Base-by-base conservation (phyloP, 1,140 invertebrate genomes). In the Pteromalus puparum region DNA sequence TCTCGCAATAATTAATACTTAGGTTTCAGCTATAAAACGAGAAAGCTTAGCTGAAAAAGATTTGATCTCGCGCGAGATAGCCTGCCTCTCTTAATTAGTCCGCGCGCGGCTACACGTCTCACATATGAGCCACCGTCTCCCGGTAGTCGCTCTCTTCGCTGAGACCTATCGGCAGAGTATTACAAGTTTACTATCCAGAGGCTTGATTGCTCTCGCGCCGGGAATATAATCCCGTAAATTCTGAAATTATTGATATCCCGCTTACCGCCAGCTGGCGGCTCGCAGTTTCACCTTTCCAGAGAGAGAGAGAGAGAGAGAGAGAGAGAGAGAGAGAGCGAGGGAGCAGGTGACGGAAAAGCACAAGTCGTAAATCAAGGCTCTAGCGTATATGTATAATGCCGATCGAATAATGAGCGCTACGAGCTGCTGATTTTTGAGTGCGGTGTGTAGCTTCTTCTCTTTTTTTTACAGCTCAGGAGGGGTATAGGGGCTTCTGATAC, bases 341-440 rank as follows among this genome's bases (percentile, higher is more conserved):
- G 28, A 53, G 75, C 82, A 84, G 82, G 82, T 84, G 82, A 84
- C 76, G 82, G 76, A 73, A 83, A 83, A 83, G 65, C 67, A 21
- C 24, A 24, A 26, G 9, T 1, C 28, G 75, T 83, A 85, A 81
- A 82, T 85, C 84, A 82, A 24, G 65, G 61, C n/a, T 18, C 6
- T 79, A 75, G 48, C 61, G 26, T 30, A 46, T 68, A 74, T 84
- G 67, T 68, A 74, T 84, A 80, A 85, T 85, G 18, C 79, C 26
- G 61, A 68, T n/a, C n/a, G n/a, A 34, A 24, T 85, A 81, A 85
- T 61, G 79, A 85, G 78, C 24, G 2, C 10, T 53, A 42, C 65
- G n/a, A 74, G 68, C 26, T 72, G 38, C 28, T 83, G 46, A 78
- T 70, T 72, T 74, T 78, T 65, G 34, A 46, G 68, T 18, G 24